Conservation (phyloP, 2,113 vertebrate species). For the Oreotrochilus melanogaster region DNA sequence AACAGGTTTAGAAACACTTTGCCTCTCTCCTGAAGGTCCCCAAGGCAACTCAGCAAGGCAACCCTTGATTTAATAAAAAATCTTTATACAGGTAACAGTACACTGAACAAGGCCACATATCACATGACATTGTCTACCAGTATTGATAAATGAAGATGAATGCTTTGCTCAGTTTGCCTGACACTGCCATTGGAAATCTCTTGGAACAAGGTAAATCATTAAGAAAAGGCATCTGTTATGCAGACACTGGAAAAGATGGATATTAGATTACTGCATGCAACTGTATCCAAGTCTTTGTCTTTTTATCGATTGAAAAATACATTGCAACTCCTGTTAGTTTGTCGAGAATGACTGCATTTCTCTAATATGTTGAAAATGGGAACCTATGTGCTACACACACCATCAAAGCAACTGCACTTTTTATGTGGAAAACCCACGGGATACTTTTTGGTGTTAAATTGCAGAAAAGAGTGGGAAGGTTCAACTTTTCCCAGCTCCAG, state of each 20-base stretch:
- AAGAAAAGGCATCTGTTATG: not conserved
- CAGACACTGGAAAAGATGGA: not conserved
- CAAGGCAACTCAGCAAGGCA: not conserved
- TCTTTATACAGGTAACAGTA: not conserved
- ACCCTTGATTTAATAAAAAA: not conserved
- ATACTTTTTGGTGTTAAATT: not conserved
- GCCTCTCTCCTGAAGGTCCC: not conserved
- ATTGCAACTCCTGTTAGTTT: not conserved
- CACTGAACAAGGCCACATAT: not conserved
- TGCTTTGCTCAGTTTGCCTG: not conserved
- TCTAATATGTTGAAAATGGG: not conserved
- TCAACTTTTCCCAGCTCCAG: not conserved
- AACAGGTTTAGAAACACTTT: not conserved
- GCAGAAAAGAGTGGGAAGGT: not conserved
- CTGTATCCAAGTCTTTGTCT: not conserved
- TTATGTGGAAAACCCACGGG: not conserved
- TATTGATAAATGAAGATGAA: not conserved
- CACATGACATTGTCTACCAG: not conserved
- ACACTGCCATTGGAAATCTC: not conserved
- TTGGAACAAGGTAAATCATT: not conserved
- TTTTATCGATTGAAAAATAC: not conserved
- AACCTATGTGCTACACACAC: not conserved
- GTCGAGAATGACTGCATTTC: not conserved
- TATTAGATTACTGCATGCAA: not conserved
- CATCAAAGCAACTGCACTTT: not conserved